These are phyloP conservation scores for Stenodema calcarata DNA, from an alignment of 2,888 invertebrate genomes.

Conservation along the genomic window DNA sequence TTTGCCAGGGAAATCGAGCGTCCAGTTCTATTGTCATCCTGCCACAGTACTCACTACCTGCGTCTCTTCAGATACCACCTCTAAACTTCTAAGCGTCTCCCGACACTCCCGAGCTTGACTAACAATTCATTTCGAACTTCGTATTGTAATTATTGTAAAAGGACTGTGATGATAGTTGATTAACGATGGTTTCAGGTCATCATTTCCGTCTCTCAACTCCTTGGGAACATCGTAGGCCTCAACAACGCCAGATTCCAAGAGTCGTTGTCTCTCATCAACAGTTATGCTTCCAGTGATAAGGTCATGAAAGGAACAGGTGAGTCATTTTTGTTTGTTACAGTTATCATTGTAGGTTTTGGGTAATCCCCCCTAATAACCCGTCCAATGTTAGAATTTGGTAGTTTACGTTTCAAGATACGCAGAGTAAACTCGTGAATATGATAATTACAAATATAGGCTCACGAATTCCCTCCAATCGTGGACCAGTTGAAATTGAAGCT, in stretches of 20 bases:
- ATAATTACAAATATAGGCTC: too few species aligned
- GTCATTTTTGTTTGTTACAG: too few species aligned
- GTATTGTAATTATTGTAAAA: neutral
- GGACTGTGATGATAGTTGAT: neutral
- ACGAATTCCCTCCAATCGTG: too few species aligned
- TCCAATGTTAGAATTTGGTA: too few species aligned
- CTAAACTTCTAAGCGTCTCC: neutral
- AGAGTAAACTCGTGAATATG: too few species aligned
- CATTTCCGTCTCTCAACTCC: constrained; percentile 91
- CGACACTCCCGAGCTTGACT: neutral
- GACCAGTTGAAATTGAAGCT: too few species aligned
- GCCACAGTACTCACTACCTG: neutral
- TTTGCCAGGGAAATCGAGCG: constrained; percentile 31
- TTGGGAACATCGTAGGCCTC: constrained; percentile 87
- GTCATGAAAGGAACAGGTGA: constrained; percentile 90
- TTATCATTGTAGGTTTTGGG: too few species aligned
- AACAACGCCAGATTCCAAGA: constrained; percentile 96
- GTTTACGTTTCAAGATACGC: too few species aligned
- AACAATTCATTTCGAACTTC: neutral
- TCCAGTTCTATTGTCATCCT: constrained; percentile 23
- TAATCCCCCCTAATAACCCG: too few species aligned
- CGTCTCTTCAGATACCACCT: neutral
- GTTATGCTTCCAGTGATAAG: constrained; percentile 90
- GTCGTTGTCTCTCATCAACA: constrained; percentile 89
- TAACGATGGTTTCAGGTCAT: constrained; percentile 72